phyloP scores from a whole-genome alignment of 1,140 invertebrate genomes.

The Atta colombica region DNA sequence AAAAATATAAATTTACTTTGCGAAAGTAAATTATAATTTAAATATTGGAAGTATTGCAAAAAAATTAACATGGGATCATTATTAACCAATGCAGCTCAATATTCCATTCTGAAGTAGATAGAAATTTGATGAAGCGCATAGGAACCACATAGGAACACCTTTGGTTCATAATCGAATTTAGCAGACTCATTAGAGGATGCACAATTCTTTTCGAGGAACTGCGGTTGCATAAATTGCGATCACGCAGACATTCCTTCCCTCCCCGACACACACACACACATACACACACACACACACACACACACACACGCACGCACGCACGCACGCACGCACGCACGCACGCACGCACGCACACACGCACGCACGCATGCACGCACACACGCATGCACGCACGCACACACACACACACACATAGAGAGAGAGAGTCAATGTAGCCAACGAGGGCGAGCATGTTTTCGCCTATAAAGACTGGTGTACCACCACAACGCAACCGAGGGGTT shows the following conservation, averaged over 20 bases:
- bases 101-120: background rate
- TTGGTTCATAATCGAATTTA: slow-evolving; percentile 54
- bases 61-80: background rate
- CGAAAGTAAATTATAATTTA: background rate
- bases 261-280: background rate
- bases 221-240: slow-evolving; percentile 59
- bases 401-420: no score
- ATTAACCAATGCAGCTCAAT: slow-evolving; percentile 3
- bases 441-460: slow-evolving; percentile 45
- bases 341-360: no score
- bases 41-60: background rate
- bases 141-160: slow-evolving; percentile 13
- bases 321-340: no score
- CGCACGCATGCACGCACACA: no score
- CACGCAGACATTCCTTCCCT: background rate
- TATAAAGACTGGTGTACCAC: slow-evolving; percentile 53
- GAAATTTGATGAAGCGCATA: slow-evolving; percentile 12
- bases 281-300: background rate
- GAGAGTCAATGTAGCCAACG: background rate
- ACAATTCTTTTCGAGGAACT: slow-evolving; percentile 47
- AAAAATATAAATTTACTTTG: background rate
- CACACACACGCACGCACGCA: background rate
- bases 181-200: slow-evolving; percentile 40
- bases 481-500: slow-evolving; percentile 48
- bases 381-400: background rate